Percentiles rank a stretch among this genome's conserved stretches.
These are phyloP conservation scores for Ochotona curzoniae DNA, from an alignment of 2,113 vertebrate genomes.

Conservation along the genomic window DNA sequence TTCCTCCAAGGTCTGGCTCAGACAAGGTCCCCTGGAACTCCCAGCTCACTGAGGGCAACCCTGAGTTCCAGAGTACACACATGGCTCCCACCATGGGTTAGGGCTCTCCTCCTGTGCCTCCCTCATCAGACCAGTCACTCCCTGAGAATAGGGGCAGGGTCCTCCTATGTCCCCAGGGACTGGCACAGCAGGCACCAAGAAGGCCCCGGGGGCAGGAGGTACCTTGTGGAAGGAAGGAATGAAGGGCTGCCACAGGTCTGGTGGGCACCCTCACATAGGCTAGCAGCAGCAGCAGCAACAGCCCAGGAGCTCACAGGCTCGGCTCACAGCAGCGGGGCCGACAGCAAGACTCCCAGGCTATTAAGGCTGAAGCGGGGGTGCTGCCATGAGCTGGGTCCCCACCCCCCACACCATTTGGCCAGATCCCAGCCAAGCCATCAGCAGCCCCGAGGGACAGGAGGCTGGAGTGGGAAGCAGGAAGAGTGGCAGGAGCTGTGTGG, in stretches of 20 bases:
- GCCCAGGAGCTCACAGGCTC: too few species aligned
- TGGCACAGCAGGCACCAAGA: neutral
- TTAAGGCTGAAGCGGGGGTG: constrained; percentile 67
- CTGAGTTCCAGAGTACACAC: neutral
- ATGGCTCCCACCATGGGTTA: neutral
- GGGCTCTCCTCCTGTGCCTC: neutral
- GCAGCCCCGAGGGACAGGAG: constrained; percentile 64
- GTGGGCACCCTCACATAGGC: neutral
- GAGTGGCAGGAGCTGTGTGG: constrained; percentile 67
- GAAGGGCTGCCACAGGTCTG: neutral
- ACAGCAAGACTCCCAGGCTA: constrained; percentile 66
- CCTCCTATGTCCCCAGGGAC: neutral
- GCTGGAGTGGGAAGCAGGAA: constrained; percentile 77
- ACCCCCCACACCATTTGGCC: constrained; percentile 68
- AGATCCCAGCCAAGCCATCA: constrained; percentile 83
- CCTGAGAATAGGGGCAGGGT: neutral
- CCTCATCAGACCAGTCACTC: neutral
- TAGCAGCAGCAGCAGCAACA: too few species aligned
- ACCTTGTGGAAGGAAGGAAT: neutral
- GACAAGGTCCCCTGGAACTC: neutral
- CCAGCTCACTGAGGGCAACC: neutral
- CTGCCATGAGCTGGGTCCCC: constrained; percentile 39
- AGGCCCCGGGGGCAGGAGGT: neutral
- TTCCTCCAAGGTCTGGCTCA: neutral
- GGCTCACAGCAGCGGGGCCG: neutral